phyloP scores from a whole-genome alignment of 1,140 invertebrate genomes.

The Calosoma granatense region DNA sequence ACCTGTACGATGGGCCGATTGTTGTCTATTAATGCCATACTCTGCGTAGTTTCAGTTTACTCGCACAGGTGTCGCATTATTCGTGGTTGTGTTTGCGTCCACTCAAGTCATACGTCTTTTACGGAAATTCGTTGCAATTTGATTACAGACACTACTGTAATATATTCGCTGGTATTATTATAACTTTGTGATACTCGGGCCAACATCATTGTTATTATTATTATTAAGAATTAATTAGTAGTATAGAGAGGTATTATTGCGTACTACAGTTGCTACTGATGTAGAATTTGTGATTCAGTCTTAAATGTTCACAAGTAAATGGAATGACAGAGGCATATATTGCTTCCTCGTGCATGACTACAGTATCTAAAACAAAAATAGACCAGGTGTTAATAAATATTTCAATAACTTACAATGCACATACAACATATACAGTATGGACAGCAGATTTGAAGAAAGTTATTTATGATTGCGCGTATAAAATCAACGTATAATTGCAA shows the following conservation, averaged over 20 bases:
- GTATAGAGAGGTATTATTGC: too few species aligned
- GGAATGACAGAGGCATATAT: background rate
- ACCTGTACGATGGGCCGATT: conserved; percentile 61
- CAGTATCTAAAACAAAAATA: background rate
- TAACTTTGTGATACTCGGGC: too few species aligned
- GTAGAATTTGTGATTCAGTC: background rate
- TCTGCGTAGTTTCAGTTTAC: too few species aligned
- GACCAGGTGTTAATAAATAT: background rate
- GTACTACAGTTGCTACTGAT: too few species aligned
- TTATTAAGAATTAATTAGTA: too few species aligned
- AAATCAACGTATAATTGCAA: too few species aligned
- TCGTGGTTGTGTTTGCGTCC: background rate
- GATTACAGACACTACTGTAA: conserved; percentile 26
- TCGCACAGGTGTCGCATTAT: background rate
- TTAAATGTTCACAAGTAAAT: background rate
- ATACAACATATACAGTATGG: too few species aligned
- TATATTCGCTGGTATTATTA: too few species aligned
- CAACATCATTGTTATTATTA: too few species aligned
- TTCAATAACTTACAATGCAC: background rate
- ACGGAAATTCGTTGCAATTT: conserved; percentile 20
- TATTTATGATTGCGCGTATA: too few species aligned
- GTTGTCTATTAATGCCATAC: conserved; percentile 41
- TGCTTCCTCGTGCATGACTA: background rate
- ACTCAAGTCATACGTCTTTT: conserved; percentile 9
- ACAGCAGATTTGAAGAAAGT: too few species aligned